Conservation (phyloP, 2,113 vertebrate genomes). For the Polypterus bichir region DNA sequence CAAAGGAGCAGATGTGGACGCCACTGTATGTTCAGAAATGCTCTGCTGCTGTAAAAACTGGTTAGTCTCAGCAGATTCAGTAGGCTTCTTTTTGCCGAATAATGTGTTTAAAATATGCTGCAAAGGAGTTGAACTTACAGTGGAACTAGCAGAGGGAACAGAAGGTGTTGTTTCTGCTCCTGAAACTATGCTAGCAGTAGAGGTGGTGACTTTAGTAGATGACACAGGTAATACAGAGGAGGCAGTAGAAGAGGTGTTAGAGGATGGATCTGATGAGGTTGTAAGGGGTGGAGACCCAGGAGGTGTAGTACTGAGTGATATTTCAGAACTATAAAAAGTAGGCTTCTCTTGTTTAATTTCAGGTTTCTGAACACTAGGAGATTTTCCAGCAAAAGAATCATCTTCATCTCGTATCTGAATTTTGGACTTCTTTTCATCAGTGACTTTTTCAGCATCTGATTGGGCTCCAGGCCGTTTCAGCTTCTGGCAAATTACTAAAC, state of each 20-base stretch:
- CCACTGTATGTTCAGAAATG: conserved; percentile 30
- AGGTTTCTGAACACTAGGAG: conserved; percentile 31
- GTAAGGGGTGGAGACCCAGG: conserved; percentile 58
- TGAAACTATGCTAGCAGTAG: conserved; percentile 4
- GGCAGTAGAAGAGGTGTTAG: conserved; percentile 29
- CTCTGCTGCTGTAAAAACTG: conserved; percentile 48
- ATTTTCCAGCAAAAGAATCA: conserved; percentile 47
- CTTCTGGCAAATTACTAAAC: conserved; percentile 81
- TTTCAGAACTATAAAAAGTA: conserved; percentile 48
- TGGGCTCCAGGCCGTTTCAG: conserved; percentile 50
- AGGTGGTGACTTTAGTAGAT: conserved; percentile 32
- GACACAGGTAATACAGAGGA: conserved; percentile 41
- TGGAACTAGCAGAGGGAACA: conserved; percentile 15
- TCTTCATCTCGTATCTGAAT: conserved; percentile 47
- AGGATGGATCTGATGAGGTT: conserved; percentile 39
- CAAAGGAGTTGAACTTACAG: conserved; percentile 46
- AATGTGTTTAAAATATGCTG: conserved; percentile 79
- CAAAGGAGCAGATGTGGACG: conserved; percentile 36
- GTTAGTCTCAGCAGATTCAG: conserved; percentile 35
- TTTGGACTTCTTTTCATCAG: conserved; percentile 66
- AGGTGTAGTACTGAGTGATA: conserved; percentile 39
- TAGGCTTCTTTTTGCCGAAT: conserved; percentile 62
- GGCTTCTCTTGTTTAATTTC: conserved; percentile 58
- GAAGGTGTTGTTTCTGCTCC: conserved; percentile 29
- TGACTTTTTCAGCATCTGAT: conserved; percentile 43